phyloP scores from a whole-genome alignment of 1,140 invertebrate genomes.

The Zophobas morio region DNA sequence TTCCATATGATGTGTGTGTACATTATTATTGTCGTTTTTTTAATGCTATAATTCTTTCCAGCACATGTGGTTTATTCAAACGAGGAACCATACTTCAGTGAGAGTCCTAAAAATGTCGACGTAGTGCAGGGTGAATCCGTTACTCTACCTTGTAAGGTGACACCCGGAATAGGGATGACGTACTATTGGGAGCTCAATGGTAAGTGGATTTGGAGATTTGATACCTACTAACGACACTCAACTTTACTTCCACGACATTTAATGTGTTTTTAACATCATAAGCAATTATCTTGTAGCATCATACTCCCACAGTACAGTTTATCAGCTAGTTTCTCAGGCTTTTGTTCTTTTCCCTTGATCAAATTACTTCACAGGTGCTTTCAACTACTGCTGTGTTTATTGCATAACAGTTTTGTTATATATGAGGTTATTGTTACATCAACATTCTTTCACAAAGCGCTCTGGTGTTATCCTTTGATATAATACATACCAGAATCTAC shows the following conservation, averaged over 20 bases:
- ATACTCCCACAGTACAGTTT: no score
- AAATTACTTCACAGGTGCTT: no score
- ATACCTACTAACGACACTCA: neutral
- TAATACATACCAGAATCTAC: neutral
- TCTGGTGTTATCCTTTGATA: neutral
- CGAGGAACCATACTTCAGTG: slow-evolving; percentile 74
- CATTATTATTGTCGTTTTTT: no score
- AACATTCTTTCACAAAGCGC: no score
- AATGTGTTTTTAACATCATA: neutral
- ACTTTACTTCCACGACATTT: slow-evolving; percentile 12
- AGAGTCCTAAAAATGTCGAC: slow-evolving; percentile 68
- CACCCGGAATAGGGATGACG: slow-evolving; percentile 69
- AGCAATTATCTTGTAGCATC: neutral
- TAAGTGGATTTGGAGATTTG: slow-evolving; percentile 56
- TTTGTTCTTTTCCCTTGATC: no score
- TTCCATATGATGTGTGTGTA: no score
- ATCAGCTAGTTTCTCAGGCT: no score
- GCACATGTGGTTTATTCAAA: slow-evolving; percentile 50
- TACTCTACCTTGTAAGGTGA: slow-evolving; percentile 72
- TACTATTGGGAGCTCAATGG: slow-evolving; percentile 75
- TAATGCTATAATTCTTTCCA: slow-evolving; percentile 27
- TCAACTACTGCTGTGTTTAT: no score
- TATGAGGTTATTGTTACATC: no score
- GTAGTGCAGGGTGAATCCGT: slow-evolving; percentile 71
- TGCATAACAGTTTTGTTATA: no score